Percentiles rank a stretch among this genome's conserved stretches.
phyloP scores from a whole-genome alignment of 2,888 invertebrate genomes.

The Willowsia nigromaculata region DNA sequence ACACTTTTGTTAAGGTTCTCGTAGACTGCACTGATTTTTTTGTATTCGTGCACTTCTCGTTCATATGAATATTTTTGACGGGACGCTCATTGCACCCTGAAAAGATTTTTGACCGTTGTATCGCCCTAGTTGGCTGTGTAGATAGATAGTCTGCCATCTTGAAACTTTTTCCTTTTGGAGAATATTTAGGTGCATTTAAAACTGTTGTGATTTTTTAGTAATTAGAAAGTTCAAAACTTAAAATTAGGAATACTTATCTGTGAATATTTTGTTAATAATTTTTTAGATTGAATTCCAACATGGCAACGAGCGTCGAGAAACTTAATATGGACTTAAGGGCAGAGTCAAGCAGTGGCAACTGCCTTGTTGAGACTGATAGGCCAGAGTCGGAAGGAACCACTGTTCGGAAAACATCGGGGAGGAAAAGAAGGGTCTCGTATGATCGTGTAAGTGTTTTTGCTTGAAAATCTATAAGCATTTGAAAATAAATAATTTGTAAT shows the following conservation, averaged over 20 bases:
- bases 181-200: neutral
- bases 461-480: no score
- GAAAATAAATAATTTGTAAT: no score
- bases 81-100: neutral
- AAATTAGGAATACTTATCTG: neutral
- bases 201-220: neutral
- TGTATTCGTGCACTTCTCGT: no score
- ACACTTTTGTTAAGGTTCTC: no score
- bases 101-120: neutral
- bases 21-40: no score
- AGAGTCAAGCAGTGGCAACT: conserved; percentile 58
- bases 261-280: conserved; percentile 1
- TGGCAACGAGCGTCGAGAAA: conserved; percentile 55
- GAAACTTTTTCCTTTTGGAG: conserved; percentile 2
- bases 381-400: conserved; percentile 33
- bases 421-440: conserved; percentile 57
- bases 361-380: conserved; percentile 67
- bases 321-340: conserved; percentile 41
- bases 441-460: conserved; percentile 60
- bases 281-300: conserved; percentile 17
- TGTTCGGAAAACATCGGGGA: conserved; percentile 42
- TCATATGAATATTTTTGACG: neutral
- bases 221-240: no score
- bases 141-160: conserved; percentile 54
- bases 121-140: neutral